Base-by-base conservation (phyloP, 2,113 vertebrate species). In the Smithornis capensis region DNA sequence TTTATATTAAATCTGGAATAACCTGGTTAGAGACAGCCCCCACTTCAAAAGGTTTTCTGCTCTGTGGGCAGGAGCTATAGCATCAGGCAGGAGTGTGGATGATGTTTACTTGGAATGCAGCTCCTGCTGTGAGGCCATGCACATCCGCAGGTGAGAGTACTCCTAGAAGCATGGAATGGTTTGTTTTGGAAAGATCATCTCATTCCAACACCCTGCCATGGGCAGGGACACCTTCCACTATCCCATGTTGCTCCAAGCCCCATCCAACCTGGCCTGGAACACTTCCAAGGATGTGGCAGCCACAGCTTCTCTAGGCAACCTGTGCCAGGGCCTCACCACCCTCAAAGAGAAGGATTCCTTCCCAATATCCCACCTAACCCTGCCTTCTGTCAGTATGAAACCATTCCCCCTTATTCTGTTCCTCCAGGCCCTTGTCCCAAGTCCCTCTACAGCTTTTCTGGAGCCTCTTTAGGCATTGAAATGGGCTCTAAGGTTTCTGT, bases 31-130 rank as follows among this genome's bases (percentile, higher is more conserved):
- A 27, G 9, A 19, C 37, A 78, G 25, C 56, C 77, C 42, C 35
- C 3, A 15, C 16, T 44, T 67, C 23, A 10, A 5, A 28, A 14
- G 35, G 35, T 14, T 60, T 78, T 31, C 33, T 75, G 79, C 27
- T 50, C 35, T 42, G 17, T 19, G 7, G 27, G 62, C 53, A 3
- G 60, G n/a, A 70, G 45, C 42, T 62, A 4, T 22, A 42, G 42
- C 2, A 1, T 7, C 15, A 22, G 44, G 7, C 13, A 27, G 35
- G 31, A 49, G 28, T 2, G 3, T 29, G n/a, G 29, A 3, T 3
- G 6, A 27, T 18, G 27, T 28, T 73, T n/a, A 4, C 6, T 29
- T 24, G 37, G 50, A 87, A 5, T 1, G 4, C 27, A 42, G 44
- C 44, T 85, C 27, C 45, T 70, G 83, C 56, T 69, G 40, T 23